phyloP scores from a whole-genome alignment of 1,140 invertebrate genomes.

The Campoletis sonorensis region DNA sequence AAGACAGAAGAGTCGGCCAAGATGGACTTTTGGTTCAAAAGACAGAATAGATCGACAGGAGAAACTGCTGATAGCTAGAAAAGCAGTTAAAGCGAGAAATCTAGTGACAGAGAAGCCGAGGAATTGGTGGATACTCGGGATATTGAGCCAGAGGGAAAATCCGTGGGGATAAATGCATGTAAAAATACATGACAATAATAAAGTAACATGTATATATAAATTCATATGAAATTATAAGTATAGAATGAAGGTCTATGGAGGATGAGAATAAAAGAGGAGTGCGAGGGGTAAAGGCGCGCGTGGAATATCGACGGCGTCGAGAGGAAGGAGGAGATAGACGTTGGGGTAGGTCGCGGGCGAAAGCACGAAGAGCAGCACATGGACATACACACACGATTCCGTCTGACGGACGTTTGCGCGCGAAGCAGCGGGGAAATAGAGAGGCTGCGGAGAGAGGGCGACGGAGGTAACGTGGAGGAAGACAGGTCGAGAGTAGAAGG shows the following conservation, averaged over 20 bases:
- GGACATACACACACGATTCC: neutral
- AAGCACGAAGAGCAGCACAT: slow-evolving; percentile 60
- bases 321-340: neutral
- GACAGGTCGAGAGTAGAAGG: slow-evolving; percentile 39
- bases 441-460: slow-evolving; percentile 55
- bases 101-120: no score
- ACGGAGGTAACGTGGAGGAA: neutral
- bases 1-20: no score
- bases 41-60: no score
- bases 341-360: slow-evolving; percentile 70
- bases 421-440: slow-evolving; percentile 23
- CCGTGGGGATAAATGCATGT: no score
- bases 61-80: no score
- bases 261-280: neutral
- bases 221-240: neutral
- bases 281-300: neutral
- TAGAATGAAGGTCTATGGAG: slow-evolving; percentile 4
- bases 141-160: no score
- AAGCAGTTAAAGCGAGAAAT: no score
- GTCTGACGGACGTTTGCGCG: slow-evolving; percentile 49
- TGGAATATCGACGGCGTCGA: slow-evolving; percentile 20
- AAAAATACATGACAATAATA: neutral
- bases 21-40: no score
- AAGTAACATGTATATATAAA: neutral
- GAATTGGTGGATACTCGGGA: no score